These are phyloP conservation scores for Celastrina argiolus DNA, from an alignment of 2,888 invertebrate species.

Conservation along the genomic window DNA sequence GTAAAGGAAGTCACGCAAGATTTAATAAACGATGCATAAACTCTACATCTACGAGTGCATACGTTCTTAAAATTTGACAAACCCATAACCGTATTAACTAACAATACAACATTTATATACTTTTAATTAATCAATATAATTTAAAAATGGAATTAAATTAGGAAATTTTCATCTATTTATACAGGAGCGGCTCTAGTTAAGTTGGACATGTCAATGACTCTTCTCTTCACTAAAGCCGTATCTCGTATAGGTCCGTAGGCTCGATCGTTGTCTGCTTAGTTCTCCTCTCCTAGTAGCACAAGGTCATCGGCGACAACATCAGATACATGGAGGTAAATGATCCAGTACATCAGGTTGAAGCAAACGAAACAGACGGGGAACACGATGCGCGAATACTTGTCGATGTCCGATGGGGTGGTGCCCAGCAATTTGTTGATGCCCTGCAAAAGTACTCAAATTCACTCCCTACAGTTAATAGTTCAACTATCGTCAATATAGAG, in stretches of 20 bases:
- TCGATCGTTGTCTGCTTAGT: constrained; percentile 37
- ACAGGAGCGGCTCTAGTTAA: background rate
- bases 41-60: constrained; percentile 17
- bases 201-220: no score
- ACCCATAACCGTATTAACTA: constrained; percentile 4
- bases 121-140: constrained; percentile 5
- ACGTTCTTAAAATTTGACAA: constrained; percentile 16
- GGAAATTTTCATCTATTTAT: background rate
- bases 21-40: constrained; percentile 8
- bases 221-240: background rate
- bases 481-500: constrained; percentile 13
- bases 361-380: constrained; percentile 99
- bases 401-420: constrained; percentile 97
- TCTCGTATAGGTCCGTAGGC: background rate
- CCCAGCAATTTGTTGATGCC: constrained; percentile 94
- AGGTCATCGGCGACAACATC: constrained; percentile 96
- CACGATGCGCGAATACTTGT: constrained; percentile 98
- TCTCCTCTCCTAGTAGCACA: constrained; percentile 83
- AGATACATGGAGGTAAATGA: constrained; percentile 96
- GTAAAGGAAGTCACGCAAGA: constrained; percentile 8
- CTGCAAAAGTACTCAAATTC: constrained; percentile 57
- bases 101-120: constrained; percentile 19
- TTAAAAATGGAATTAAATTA: constrained; percentile 15
- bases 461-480: constrained; percentile 38
- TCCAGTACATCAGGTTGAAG: constrained; percentile 99